phyloP scores from a whole-genome alignment of 2,113 vertebrate species.

The Rhinolophus ferrumequinum region DNA sequence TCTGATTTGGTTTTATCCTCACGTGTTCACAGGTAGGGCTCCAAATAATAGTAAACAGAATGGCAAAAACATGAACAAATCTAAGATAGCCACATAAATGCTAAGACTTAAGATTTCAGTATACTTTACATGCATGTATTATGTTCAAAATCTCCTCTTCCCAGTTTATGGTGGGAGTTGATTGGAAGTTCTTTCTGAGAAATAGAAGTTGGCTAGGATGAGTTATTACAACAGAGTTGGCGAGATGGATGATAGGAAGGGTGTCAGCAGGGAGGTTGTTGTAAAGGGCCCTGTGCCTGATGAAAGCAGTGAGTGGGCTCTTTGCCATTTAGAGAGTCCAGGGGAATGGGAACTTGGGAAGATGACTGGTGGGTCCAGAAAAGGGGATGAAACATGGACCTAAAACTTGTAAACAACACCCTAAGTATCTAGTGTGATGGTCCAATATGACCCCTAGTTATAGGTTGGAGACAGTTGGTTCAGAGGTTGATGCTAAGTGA shows the following conservation, averaged over 20 bases:
- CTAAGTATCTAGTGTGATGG: background rate
- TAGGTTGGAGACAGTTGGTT: background rate
- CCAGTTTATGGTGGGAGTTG: background rate
- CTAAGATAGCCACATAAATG: background rate
- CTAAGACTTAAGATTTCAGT: background rate
- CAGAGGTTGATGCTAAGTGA: background rate
- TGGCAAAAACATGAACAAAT: background rate
- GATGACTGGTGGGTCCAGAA: background rate
- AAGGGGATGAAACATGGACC: background rate
- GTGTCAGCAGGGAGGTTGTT: too few relatives aligned
- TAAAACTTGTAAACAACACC: background rate
- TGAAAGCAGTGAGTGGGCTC: background rate
- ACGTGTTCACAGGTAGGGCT: background rate
- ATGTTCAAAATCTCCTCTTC: background rate
- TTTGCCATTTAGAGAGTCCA: background rate
- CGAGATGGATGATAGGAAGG: background rate
- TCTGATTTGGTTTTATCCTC: background rate
- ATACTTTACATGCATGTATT: fast-evolving
- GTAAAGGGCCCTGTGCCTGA: background rate
- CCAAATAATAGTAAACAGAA: background rate
- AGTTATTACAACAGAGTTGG: background rate
- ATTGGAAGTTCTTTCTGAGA: background rate
- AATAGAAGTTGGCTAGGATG: background rate
- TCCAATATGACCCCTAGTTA: background rate
- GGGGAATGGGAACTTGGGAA: background rate